Evolutionary conservation across 1,140 invertebrate species (phyloP), one percentile per base, ranked within the genome.

Genomic region (Tachypleus tridentatus): DNA sequence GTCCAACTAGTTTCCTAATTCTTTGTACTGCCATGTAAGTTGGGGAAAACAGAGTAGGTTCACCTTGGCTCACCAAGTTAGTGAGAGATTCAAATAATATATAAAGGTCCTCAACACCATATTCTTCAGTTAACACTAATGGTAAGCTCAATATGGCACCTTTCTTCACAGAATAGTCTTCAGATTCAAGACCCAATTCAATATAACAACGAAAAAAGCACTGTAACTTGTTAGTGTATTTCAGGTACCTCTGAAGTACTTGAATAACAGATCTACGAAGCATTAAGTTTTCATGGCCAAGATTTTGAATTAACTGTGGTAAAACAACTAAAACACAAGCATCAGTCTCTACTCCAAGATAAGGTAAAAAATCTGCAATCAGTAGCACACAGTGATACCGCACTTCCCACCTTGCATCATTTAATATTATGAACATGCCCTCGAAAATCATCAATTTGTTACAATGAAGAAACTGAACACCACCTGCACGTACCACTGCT

Each of bases 1-100:
- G 8, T 50, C 72, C 72, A n/a, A 73, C 53, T 10, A 70, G 54
- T 7, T 66, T 57, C 52, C 70, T 64, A 3, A 73, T 61, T 64
- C 69, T 66, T 65, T 72, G 67, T 61, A 73, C 61, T 4, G 71
- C 69, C 53, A 72, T 52, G 61, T 69, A 73, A 54, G 70, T 67
- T 6, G 71, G 65, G 67, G 70, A 72, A 61, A 73, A 72, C 10
- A 72, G 50, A 29, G 64, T 57, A n/a, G 67, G 60, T 60, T 73
- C 67, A 7, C 69, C 65, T 57, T 67, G 54, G n/a, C 73, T 61
- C 47, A 73, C 62, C 50, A 69, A 60, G 51, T 67, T 64, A n/a
- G 66, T 60, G n/a, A 73, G 58, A 10, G 66, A 65, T 54, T 68
- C 62, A 51, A 72, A 61, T 11, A 73, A 60, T 4, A 64, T 66